Conservation (phyloP, 1,140 invertebrate species). For the Gryon sp. region DNA sequence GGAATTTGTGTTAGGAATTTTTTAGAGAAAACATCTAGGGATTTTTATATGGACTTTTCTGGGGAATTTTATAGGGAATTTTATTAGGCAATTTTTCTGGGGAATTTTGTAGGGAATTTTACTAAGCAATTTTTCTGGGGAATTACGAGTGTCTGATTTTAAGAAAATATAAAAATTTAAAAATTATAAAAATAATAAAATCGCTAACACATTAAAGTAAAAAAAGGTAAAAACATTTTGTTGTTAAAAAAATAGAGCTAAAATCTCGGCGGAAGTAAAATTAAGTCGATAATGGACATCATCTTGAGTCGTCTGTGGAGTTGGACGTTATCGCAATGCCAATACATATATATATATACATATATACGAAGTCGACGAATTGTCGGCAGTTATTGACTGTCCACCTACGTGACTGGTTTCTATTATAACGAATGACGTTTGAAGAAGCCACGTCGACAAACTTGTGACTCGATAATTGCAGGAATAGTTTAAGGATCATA, state of each 20-base stretch:
- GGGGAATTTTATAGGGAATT: no score
- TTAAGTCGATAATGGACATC: conserved; percentile 70
- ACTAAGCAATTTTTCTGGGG: no score
- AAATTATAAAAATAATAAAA: no score
- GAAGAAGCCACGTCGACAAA: conserved; percentile 19
- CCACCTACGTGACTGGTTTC: conserved; percentile 68
- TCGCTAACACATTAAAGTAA: no score
- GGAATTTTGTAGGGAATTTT: no score
- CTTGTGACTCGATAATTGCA: conserved; percentile 33
- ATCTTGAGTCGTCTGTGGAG: conserved; percentile 64
- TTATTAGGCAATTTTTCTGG: no score
- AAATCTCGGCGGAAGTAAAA: conserved; percentile 5
- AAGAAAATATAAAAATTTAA: no score
- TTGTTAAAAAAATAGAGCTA: neutral
- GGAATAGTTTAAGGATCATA: neutral
- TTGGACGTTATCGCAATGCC: conserved; percentile 45
- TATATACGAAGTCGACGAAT: conserved; percentile 33
- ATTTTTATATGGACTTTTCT: no score
- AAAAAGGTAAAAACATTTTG: neutral
- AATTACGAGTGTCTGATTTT: no score
- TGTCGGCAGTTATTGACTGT: conserved; percentile 65
- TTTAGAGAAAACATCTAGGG: no score
- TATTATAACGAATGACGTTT: conserved; percentile 55
- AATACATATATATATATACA: no score
- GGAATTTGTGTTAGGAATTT: no score